Conservation (phyloP, 2,888 invertebrate genomes). For the Lithophane semibrunnea region DNA sequence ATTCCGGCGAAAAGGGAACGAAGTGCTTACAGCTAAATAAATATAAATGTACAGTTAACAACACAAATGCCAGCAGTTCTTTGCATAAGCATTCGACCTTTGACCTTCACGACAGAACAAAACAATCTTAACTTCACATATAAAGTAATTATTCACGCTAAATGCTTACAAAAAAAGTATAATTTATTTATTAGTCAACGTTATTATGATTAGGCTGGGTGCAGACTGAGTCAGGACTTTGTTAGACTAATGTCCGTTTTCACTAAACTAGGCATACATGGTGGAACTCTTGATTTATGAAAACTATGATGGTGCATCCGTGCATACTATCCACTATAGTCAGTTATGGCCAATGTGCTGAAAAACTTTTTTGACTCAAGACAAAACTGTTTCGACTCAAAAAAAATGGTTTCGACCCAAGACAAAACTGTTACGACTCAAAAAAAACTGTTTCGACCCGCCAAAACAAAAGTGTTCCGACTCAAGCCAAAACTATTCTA, state of each 20-base stretch:
- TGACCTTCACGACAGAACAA: constrained; percentile 50
- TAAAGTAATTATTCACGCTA: constrained; percentile 51
- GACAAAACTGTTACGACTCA: background rate
- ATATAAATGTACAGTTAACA: constrained; percentile 31
- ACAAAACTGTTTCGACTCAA: background rate
- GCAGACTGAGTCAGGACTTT: background rate
- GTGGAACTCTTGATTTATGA: background rate
- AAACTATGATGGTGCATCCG: background rate
- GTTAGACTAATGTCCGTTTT: background rate
- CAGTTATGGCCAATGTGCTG: background rate
- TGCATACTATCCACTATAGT: background rate
- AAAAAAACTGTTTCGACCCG: background rate
- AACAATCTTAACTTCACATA: constrained; percentile 30
- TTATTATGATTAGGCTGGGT: background rate
- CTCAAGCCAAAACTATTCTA: background rate
- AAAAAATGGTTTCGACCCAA: background rate
- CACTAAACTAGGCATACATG: background rate
- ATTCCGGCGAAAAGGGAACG: background rate
- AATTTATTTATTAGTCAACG: constrained; percentile 25
- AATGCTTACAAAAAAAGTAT: constrained; percentile 45
- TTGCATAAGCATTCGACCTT: constrained; percentile 41
- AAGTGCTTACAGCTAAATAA: constrained; percentile 4
- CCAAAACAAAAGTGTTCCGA: background rate
- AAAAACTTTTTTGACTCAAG: background rate
- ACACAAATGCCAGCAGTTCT: constrained; percentile 45